Conservation (phyloP, 2,113 vertebrate species). For the Thermophis baileyi region DNA sequence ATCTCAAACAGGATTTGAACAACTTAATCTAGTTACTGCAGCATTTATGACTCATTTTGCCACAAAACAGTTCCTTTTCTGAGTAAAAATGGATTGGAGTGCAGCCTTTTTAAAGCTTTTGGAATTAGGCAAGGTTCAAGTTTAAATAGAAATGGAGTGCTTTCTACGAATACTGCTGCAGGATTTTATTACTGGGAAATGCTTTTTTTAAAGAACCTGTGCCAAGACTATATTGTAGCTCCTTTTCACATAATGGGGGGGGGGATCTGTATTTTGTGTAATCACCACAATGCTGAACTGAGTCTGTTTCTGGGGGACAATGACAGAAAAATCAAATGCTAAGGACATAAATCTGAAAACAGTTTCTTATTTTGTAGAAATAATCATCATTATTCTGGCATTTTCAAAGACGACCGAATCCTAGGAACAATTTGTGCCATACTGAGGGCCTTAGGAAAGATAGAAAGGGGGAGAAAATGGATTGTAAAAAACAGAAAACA, state of each 20-base stretch:
- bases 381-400: constrained; percentile 47
- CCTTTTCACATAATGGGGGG: neutral
- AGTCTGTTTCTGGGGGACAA: constrained; percentile 17
- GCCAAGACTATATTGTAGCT: constrained; percentile 13
- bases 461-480: constrained; percentile 13
- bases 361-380: constrained; percentile 36
- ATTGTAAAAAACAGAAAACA: constrained; percentile 41
- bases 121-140: neutral
- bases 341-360: constrained; percentile 15
- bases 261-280: constrained; percentile 20
- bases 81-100: constrained; percentile 40
- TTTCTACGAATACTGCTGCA: constrained; percentile 1
- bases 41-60: constrained; percentile 50
- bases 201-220: constrained; percentile 38
- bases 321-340: neutral
- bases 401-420: constrained; percentile 44
- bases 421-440: constrained; percentile 31
- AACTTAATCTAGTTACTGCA: constrained; percentile 47
- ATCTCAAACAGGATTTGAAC: constrained; percentile 39
- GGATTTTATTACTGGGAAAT: constrained; percentile 26
- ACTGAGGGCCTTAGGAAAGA: constrained; percentile 43
- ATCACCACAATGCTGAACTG: constrained; percentile 15
- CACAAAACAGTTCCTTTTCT: constrained; percentile 22
- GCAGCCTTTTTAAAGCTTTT: constrained; percentile 30
- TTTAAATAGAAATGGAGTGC: constrained; percentile 11